Conservation (phyloP, 2,113 vertebrate species). For the Zapus hudsonius region DNA sequence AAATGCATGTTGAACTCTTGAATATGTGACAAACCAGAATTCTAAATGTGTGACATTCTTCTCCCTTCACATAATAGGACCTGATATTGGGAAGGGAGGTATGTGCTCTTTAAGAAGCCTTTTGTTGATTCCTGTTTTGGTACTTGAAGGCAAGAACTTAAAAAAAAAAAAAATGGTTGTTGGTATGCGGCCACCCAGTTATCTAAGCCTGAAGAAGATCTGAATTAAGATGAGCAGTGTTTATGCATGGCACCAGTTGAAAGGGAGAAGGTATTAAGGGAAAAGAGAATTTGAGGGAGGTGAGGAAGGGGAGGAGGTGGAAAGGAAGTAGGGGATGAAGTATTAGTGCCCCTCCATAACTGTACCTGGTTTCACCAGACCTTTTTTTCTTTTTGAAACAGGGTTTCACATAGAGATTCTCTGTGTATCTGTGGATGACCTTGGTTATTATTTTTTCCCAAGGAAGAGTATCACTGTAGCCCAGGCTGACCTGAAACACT, state of each 20-base stretch:
- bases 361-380: neutral
- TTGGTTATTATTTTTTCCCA: no score
- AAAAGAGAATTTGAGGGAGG: neutral
- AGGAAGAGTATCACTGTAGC: no score
- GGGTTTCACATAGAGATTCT: no score
- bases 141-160: slow-evolving; percentile 22
- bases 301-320: neutral
- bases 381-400: neutral
- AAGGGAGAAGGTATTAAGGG: neutral
- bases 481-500: neutral
- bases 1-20: neutral
- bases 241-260: neutral
- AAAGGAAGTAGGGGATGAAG: neutral
- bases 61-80: neutral
- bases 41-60: neutral
- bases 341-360: no score
- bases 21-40: neutral
- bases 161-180: neutral
- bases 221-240: neutral
- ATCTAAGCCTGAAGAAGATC: neutral
- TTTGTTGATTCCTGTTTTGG: neutral
- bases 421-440: no score
- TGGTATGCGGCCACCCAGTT: neutral
- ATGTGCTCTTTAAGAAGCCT: neutral
- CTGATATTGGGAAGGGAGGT: neutral